Evolutionary conservation across 1,140 invertebrate species (phyloP), one percentile per base, ranked within the genome.

Genomic region (Lordiphosa stackelbergi): DNA sequence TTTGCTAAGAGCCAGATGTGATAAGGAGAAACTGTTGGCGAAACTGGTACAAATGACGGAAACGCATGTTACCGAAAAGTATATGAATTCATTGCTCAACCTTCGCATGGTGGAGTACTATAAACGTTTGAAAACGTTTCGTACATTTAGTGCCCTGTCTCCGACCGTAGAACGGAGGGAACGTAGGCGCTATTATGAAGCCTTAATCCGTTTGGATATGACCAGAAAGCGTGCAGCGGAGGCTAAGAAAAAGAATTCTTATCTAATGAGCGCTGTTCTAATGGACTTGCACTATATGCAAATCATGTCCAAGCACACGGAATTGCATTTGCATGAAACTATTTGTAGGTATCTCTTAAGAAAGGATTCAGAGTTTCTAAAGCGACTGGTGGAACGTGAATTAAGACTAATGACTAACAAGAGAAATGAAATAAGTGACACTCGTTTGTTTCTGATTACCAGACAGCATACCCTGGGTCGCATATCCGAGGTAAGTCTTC

Each of bases 341-440:
- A n/a, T 79, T 0, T 2, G 11, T 0, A 7, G 10, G 0, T 11
- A 38, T 1, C 35, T 78, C 0, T 5, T 35, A 1, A 13, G 34
- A 0, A 36, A 34, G n/a, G 54, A 56, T n/a, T 59, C 49, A 0
- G 73, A 79, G 0, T 5, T 11, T 9, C 8, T 73, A 1, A 19
- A 11, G 4, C 57, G 41, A 4, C 0, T 42, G 0, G 35, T 65
- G 2, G 60, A 69, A 0, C 52, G 40, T 2, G 60, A 52, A 2
- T 7, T 73, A 0, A 16, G 53, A 2, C 28, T 10, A 0, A 78
- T 78, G 70, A 2, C 3, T 1, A 10, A 31, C 7, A 63, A 53
- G 0, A 73, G 81, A 8, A 58, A 68, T 8, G 81, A 85, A 22
- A 66, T 85, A 13, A 78, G 73, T 10, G 69, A 77, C 35, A 45